These are phyloP conservation scores for Aphodius granarius DNA, from an alignment of 2,888 invertebrate genomes.

Conservation along the genomic window DNA sequence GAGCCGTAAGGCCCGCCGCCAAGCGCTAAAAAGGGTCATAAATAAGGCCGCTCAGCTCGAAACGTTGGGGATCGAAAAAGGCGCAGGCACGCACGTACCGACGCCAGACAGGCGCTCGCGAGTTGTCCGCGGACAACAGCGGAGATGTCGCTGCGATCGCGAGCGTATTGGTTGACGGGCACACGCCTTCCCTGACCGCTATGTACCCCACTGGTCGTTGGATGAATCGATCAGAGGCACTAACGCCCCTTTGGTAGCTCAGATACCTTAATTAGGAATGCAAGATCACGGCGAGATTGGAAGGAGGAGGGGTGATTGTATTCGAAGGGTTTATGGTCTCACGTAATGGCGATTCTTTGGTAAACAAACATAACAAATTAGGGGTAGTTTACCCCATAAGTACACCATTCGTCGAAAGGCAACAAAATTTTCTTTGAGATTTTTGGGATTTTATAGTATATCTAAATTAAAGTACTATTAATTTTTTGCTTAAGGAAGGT, in stretches of 20 bases:
- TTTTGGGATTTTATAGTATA: no score
- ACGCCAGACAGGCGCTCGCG: constrained; percentile 25
- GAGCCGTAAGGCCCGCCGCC: constrained; percentile 39
- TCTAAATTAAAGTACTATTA: no score
- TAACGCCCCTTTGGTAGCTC: not conserved
- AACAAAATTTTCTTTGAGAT: no score
- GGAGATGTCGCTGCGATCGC: constrained; percentile 28
- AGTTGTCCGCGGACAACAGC: constrained; percentile 29
- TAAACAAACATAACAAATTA: no score
- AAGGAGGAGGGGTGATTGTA: not conserved
- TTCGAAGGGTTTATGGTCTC: not conserved
- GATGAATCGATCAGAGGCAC: not conserved
- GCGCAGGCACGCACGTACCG: constrained; percentile 25
- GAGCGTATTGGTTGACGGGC: not conserved
- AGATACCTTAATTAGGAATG: not conserved
- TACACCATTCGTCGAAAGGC: no score
- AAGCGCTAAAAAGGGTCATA: constrained; percentile 47
- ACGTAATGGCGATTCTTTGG: no score
- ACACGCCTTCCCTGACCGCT: not conserved
- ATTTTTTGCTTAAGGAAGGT: no score
- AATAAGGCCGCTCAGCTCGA: constrained; percentile 40
- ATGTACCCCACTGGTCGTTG: not conserved
- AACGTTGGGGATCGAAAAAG: constrained; percentile 37
- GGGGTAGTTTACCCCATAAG: no score
- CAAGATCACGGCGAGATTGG: not conserved